Evolutionary conservation across 2,888 invertebrate genomes (phyloP).

Genomic region (Zele albiditarsus): DNA sequence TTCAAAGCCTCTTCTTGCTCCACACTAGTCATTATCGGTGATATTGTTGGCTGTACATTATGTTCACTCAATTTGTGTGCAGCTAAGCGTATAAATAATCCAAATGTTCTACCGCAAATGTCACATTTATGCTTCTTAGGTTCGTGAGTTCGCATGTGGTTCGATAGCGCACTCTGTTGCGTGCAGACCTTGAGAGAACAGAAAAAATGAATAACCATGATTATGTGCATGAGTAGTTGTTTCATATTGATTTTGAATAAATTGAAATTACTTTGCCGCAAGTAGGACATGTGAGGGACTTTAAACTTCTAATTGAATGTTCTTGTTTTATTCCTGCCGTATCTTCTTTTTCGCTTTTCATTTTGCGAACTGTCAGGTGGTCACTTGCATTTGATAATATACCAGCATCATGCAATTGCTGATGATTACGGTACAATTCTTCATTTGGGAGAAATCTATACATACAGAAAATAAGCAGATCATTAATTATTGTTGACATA

Average conservation of each 20-base stretch:
- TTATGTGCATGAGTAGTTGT: neutral
- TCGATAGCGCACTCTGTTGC: conserved; percentile 67
- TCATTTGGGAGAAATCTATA: conserved; percentile 60
- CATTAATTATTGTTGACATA: neutral
- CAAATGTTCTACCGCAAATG: conserved; percentile 65
- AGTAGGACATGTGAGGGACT: conserved; percentile 63
- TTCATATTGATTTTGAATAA: neutral
- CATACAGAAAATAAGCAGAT: neutral
- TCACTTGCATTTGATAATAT: conserved; percentile 27
- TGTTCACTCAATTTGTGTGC: conserved; percentile 64
- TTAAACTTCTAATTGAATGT: conserved; percentile 55
- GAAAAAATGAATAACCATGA: conserved; percentile 12
- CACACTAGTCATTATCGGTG: conserved; percentile 58
- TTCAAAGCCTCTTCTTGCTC: conserved; percentile 67
- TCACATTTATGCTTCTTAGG: conserved; percentile 67
- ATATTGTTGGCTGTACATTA: conserved; percentile 58
- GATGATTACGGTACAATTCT: conserved; percentile 58
- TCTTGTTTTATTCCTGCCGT: conserved; percentile 54
- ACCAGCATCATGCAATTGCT: conserved; percentile 58
- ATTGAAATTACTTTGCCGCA: conserved; percentile 61
- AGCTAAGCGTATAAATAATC: conserved; percentile 63
- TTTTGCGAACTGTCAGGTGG: neutral
- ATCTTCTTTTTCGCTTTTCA: conserved; percentile 41
- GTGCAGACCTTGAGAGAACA: conserved; percentile 59
- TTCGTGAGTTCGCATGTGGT: conserved; percentile 68